phyloP scores from a whole-genome alignment of 2,888 invertebrate genomes.

The Pegoplata infirma region DNA sequence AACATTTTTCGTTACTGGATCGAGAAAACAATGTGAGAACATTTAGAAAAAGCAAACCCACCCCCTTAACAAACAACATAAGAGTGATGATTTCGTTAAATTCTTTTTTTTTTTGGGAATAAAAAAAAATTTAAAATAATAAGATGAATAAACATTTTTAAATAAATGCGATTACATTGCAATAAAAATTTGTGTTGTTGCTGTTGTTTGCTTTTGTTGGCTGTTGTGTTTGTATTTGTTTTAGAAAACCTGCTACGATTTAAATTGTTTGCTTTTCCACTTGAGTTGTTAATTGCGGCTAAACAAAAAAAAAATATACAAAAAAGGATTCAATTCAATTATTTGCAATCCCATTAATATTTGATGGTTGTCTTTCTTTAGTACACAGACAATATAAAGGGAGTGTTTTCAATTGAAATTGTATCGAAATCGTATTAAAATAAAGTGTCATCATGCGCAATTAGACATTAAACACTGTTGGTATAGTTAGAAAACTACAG shows the following conservation, averaged over 20 bases:
- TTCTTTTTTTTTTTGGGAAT: neutral
- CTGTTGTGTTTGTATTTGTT: conserved; percentile 45
- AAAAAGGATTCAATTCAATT: conserved; percentile 50
- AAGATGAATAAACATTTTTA: conserved; percentile 64
- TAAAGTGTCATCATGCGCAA: conserved; percentile 60
- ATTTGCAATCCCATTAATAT: conserved; percentile 15
- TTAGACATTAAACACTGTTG: conserved; percentile 44
- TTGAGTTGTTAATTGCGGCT: conserved; percentile 65
- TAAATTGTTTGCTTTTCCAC: conserved; percentile 63
- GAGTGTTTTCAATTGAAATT: conserved; percentile 16
- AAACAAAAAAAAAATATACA: conserved; percentile 15
- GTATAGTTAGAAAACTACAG: too few relatives aligned
- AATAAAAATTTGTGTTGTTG: conserved; percentile 55
- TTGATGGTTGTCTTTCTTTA: conserved; percentile 6
- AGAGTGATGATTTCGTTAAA: conserved; percentile 25
- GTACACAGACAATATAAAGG: neutral
- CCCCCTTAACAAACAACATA: conserved; percentile 25
- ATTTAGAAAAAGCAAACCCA: conserved; percentile 44
- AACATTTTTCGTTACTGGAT: neutral
- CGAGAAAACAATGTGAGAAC: conserved; percentile 56
- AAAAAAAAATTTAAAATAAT: conserved; percentile 45
- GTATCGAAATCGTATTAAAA: conserved; percentile 52
- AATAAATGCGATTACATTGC: conserved; percentile 67
- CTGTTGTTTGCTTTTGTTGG: conserved; percentile 18
- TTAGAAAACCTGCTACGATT: conserved; percentile 63